Evolutionary conservation across 2,888 invertebrate genomes (phyloP).

Genomic region (Scelioninae gen. 2): DNA sequence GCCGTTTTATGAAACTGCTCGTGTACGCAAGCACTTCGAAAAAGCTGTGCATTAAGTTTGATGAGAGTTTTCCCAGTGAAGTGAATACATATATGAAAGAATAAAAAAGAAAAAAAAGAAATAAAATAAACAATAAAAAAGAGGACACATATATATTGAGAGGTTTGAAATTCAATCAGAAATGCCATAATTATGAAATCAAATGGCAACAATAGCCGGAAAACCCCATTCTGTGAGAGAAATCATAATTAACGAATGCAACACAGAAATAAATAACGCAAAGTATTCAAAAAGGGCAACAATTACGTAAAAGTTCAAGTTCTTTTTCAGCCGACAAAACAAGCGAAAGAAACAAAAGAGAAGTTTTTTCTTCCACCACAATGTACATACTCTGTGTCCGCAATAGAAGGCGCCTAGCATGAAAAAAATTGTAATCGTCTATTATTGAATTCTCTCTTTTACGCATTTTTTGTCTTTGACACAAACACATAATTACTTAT

Average conservation of each 20-base stretch:
- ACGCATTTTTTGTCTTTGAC: conserved; percentile 58
- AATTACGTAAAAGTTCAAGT: conserved; percentile 44
- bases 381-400: conserved; percentile 74
- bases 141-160: neutral
- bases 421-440: conserved; percentile 72
- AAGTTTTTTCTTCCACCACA: conserved; percentile 61
- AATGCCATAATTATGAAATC: conserved; percentile 31
- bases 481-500: conserved; percentile 52
- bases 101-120: conserved; percentile 7
- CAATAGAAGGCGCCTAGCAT: conserved; percentile 75
- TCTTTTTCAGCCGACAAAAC: conserved; percentile 40
- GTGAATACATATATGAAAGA: neutral
- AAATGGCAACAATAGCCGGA: conserved; percentile 28
- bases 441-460: conserved; percentile 64
- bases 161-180: conserved; percentile 4
- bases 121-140: conserved; percentile 3
- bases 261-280: conserved; percentile 49
- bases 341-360: conserved; percentile 54
- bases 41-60: conserved; percentile 51
- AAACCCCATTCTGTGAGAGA: conserved; percentile 29
- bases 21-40: conserved; percentile 42
- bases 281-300: conserved; percentile 41
- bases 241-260: conserved; percentile 48
- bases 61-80: conserved; percentile 36
- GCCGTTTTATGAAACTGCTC: conserved; percentile 43